phyloP scores from a whole-genome alignment of 2,797 vertebrate genomes.

The Cercopithecus mitis region DNA sequence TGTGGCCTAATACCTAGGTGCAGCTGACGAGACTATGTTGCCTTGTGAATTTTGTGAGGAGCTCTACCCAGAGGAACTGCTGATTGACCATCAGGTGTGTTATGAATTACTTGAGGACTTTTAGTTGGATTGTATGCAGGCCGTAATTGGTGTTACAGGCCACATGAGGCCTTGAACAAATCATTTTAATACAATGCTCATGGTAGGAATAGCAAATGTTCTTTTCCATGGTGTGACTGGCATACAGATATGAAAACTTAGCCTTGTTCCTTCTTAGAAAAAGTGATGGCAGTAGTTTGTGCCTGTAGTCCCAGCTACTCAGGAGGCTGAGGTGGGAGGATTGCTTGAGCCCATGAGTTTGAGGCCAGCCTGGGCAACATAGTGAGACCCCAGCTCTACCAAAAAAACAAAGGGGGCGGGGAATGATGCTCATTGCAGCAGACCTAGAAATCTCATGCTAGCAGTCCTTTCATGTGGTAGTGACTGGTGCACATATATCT shows the following conservation, averaged over 20 bases:
- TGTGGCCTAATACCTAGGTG: slow-evolving; percentile 42
- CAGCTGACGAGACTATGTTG: slow-evolving; percentile 88
- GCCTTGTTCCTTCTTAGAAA: neutral
- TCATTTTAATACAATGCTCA: neutral
- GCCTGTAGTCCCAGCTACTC: no score
- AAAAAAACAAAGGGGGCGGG: no score
- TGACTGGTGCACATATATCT: neutral
- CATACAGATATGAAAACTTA: neutral
- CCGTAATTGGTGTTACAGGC: neutral
- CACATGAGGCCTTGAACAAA: neutral
- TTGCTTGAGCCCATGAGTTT: neutral
- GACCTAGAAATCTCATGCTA: neutral
- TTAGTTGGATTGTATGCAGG: neutral
- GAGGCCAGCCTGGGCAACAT: neutral
- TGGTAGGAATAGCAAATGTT: neutral
- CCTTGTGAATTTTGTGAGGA: slow-evolving; percentile 99
- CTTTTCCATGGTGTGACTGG: neutral
- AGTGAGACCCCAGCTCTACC: neutral
- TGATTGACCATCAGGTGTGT: slow-evolving; percentile 96
- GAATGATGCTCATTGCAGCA: neutral
- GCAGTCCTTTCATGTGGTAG: neutral
- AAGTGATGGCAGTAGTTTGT: no score
- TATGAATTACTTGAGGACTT: neutral
- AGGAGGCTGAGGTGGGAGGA: neutral
- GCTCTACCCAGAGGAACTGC: slow-evolving; percentile 95